Percentiles rank a stretch among this genome's conserved stretches.
phyloP scores from a whole-genome alignment of 2,888 invertebrate genomes.

The Chouioia cunea region DNA sequence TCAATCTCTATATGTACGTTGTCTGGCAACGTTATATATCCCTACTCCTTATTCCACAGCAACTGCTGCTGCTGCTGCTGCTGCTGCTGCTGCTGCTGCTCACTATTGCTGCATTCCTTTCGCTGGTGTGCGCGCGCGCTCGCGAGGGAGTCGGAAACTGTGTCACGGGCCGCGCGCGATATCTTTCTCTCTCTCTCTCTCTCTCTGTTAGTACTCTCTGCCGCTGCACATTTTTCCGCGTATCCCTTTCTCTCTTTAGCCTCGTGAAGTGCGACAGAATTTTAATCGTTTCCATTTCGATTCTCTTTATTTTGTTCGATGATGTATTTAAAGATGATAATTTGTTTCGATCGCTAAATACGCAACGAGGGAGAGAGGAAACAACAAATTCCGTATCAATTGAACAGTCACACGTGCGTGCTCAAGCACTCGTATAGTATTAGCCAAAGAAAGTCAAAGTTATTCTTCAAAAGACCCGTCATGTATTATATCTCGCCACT shows the following conservation, averaged over 20 bases:
- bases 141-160: conserved; percentile 41
- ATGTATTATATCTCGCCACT: conserved; percentile 2
- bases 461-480: too few species aligned
- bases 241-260: conserved; percentile 25
- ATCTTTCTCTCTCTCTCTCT: background rate
- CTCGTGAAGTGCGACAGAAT: too few species aligned
- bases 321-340: too few species aligned
- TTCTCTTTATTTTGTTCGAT: too few species aligned
- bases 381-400: too few species aligned
- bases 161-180: conserved; percentile 37
- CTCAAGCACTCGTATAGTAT: too few species aligned
- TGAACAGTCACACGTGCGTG: too few species aligned
- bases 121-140: conserved; percentile 25
- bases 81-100: too few species aligned
- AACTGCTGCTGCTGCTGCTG: conserved; percentile 32
- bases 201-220: background rate
- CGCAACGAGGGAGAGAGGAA: too few species aligned
- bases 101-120: conserved; percentile 40
- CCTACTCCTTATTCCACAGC: conserved; percentile 26
- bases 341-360: too few species aligned
- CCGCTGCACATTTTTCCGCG: conserved; percentile 40
- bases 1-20: conserved; percentile 36
- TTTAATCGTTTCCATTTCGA: too few species aligned
- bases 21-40: conserved; percentile 7
- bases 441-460: too few species aligned